Conservation (phyloP, 2,888 invertebrate genomes). For the Campaea margaritaria region DNA sequence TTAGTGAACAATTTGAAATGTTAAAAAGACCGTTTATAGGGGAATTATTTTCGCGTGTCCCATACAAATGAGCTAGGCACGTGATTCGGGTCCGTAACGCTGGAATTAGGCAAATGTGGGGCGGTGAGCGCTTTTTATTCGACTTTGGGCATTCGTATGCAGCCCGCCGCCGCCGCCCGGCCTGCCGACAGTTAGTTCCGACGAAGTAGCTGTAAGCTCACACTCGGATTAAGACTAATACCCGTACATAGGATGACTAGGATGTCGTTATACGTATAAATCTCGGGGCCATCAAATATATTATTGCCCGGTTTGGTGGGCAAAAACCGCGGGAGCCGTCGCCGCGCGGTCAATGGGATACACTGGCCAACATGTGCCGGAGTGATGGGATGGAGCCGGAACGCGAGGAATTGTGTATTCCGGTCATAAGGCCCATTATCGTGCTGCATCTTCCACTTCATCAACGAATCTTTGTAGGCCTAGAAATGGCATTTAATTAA, state of each 20-base stretch:
- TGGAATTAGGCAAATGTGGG: slow-evolving; percentile 59
- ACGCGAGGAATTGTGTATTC: slow-evolving; percentile 31
- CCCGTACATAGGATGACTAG: slow-evolving; percentile 43
- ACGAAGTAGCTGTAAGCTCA: slow-evolving; percentile 67
- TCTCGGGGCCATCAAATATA: slow-evolving; percentile 43
- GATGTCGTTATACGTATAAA: slow-evolving; percentile 41
- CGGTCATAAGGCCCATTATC: slow-evolving; percentile 23
- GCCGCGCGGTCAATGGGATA: slow-evolving; percentile 37
- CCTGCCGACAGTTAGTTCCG: slow-evolving; percentile 72
- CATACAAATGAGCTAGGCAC: slow-evolving; percentile 49
- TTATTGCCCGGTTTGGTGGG: slow-evolving; percentile 42
- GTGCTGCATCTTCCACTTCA: slow-evolving; percentile 5
- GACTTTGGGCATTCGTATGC: slow-evolving; percentile 72
- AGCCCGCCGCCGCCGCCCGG: slow-evolving; percentile 35
- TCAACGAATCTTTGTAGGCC: slow-evolving; percentile 5
- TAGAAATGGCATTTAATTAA: not conserved
- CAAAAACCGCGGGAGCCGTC: slow-evolving; percentile 30
- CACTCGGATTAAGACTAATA: slow-evolving; percentile 55
- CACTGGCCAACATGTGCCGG: slow-evolving; percentile 38
- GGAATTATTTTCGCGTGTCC: slow-evolving; percentile 46
- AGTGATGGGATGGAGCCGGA: slow-evolving; percentile 32
- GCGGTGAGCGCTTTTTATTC: slow-evolving; percentile 55
- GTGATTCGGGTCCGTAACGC: slow-evolving; percentile 56
- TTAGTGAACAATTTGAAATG: slow-evolving; percentile 38
- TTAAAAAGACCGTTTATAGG: slow-evolving; percentile 41